Evolutionary conservation across 2,797 vertebrate species (phyloP).

Genomic region (Triplophysa bombifrons): DNA sequence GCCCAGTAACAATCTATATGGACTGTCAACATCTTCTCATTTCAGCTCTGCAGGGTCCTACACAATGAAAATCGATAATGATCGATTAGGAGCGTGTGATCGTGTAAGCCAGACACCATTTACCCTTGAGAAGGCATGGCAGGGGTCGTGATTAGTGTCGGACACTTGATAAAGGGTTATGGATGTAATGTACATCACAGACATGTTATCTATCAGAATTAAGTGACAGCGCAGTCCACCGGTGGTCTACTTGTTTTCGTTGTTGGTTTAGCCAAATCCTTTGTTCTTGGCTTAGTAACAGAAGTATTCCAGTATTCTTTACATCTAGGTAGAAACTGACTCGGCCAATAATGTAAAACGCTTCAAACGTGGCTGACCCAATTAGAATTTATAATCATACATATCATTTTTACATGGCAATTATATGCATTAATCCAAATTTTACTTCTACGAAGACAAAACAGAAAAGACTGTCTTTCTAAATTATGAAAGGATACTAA

Average conservation of each 20-base stretch:
- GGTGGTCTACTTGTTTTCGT: slow-evolving; percentile 28
- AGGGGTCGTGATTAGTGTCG: slow-evolving; percentile 34
- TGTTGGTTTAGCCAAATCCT: slow-evolving; percentile 6
- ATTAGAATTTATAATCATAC: no score
- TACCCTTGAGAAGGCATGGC: slow-evolving; percentile 25
- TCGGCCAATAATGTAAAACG: not conserved
- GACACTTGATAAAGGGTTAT: slow-evolving; percentile 49
- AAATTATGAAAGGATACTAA: slow-evolving; percentile 85
- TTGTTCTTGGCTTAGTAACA: slow-evolving; percentile 6
- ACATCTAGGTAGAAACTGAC: not conserved
- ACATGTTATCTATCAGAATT: slow-evolving; percentile 27
- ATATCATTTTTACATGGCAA: no score
- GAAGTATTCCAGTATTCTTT: not conserved
- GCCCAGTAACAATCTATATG: slow-evolving; percentile 37
- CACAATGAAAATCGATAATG: slow-evolving; percentile 46
- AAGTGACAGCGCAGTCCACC: slow-evolving; percentile 9
- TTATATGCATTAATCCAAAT: no score
- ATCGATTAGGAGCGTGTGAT: slow-evolving; percentile 26
- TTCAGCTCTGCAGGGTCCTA: slow-evolving; percentile 32
- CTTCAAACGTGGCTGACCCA: not conserved
- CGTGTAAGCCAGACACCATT: slow-evolving; percentile 38
- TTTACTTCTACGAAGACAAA: no score
- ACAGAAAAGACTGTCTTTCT: no score
- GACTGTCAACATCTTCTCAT: slow-evolving; percentile 35
- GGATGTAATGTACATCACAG: slow-evolving; percentile 17